phyloP scores from a whole-genome alignment of 92 coral and sea anemone species.

The Porites evermanni region DNA sequence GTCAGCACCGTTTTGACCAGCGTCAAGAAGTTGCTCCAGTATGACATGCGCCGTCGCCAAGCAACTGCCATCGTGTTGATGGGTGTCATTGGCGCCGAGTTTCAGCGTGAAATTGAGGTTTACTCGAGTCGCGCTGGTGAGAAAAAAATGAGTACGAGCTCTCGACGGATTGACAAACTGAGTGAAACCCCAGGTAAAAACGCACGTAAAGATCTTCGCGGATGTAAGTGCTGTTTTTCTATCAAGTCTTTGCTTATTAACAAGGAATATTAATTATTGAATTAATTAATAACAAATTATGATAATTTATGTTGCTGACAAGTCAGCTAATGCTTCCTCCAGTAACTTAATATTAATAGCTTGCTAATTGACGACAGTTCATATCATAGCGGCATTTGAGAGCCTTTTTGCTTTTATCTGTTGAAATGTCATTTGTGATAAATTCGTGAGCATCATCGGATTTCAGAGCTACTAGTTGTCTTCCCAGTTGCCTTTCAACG shows the following conservation, averaged over 20 bases:
- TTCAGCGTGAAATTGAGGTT: constrained; percentile 90
- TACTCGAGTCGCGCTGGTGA: constrained; percentile 63
- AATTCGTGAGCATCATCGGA: too few relatives aligned
- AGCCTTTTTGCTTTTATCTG: too few relatives aligned
- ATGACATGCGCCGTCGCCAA: constrained; percentile 98
- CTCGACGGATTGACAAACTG: constrained; percentile 40
- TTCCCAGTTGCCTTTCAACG: too few relatives aligned
- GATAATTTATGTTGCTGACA: too few relatives aligned
- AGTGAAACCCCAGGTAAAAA: constrained; percentile 56
- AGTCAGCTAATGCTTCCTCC: too few relatives aligned
- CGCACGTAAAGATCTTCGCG: constrained; percentile 2
- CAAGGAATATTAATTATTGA: background rate
- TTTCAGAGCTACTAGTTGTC: too few relatives aligned
- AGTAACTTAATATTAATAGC: too few relatives aligned
- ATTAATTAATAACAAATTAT: too few relatives aligned
- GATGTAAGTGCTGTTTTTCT: constrained; percentile 25
- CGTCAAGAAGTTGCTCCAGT: constrained; percentile 97
- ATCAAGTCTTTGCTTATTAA: constrained; percentile 15
- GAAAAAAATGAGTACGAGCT: constrained; percentile 36
- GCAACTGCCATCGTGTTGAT: constrained; percentile 97
- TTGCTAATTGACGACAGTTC: too few relatives aligned
- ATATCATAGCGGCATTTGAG: too few relatives aligned
- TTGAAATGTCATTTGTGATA: too few relatives aligned
- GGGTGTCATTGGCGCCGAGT: constrained; percentile 99
- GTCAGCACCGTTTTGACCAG: constrained; percentile 89